These are phyloP conservation scores for Lamprologus sp. DNA, from an alignment of 2,113 vertebrate species.

Conservation along the genomic window DNA sequence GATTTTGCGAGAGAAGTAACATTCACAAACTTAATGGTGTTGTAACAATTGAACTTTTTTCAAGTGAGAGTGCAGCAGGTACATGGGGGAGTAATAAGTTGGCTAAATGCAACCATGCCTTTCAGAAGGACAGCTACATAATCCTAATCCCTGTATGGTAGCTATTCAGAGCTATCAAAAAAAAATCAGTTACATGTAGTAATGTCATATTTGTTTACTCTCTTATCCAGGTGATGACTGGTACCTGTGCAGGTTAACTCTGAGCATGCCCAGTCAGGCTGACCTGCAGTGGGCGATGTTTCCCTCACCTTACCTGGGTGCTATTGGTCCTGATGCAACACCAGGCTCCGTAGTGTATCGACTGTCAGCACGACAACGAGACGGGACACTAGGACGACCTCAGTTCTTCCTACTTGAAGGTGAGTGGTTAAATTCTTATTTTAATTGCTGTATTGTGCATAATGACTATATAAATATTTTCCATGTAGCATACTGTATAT, in stretches of 20 bases:
- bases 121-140: background rate
- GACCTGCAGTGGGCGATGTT: constrained; percentile 82
- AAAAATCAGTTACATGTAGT: background rate
- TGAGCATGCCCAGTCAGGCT: constrained; percentile 70
- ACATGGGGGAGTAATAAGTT: background rate
- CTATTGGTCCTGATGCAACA: constrained; percentile 70
- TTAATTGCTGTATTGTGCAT: background rate
- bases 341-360: constrained; percentile 74
- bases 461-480: background rate
- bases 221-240: constrained; percentile 74
- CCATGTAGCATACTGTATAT: background rate
- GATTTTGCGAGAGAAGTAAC: background rate
- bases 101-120: background rate
- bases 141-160: background rate
- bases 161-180: background rate
- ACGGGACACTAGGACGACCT: constrained; percentile 44
- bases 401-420: constrained; percentile 76
- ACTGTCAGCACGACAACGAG: constrained; percentile 53
- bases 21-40: background rate
- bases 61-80: background rate
- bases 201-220: background rate
- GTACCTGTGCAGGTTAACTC: constrained; percentile 78
- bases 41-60: background rate
- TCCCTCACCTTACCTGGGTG: constrained; percentile 77
- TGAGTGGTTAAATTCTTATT: constrained; percentile 23